These are phyloP conservation scores for Dolichallabes microphthalmus DNA, from an alignment of 2,113 vertebrate genomes.

Conservation along the genomic window DNA sequence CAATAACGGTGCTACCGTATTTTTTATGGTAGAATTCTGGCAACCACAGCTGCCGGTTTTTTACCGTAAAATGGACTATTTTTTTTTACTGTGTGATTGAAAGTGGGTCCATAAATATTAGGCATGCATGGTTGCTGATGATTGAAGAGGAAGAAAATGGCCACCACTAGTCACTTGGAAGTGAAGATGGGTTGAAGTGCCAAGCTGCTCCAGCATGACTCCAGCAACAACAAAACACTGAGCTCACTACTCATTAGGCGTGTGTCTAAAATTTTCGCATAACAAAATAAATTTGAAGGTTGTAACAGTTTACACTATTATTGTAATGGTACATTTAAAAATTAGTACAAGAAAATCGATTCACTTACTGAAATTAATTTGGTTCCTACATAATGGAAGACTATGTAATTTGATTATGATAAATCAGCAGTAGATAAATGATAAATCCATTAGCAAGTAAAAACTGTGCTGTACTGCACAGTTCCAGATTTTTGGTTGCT, in stretches of 20 bases:
- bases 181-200: not conserved
- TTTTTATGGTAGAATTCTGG: no score
- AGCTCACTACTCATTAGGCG: not conserved
- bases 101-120: conserved; percentile 30
- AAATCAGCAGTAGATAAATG: not conserved
- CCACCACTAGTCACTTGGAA: conserved; percentile 6
- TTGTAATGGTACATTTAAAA: not conserved
- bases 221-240: not conserved
- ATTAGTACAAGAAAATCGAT: not conserved
- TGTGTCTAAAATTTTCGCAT: not conserved
- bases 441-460: not conserved
- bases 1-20: no score
- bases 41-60: no score
- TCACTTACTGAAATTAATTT: not conserved
- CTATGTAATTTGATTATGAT: not conserved
- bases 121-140: conserved; percentile 18
- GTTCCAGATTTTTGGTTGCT: not conserved
- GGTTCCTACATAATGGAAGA: not conserved
- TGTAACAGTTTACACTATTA: not conserved
- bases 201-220: conserved; percentile 3
- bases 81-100: conserved; percentile 30
- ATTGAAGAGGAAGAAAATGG: conserved; percentile 22
- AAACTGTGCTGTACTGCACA: not conserved
- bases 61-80: no score
- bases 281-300: not conserved